These are phyloP conservation scores for Scomber japonicus DNA, from an alignment of 2,113 vertebrate genomes.

Conservation along the genomic window DNA sequence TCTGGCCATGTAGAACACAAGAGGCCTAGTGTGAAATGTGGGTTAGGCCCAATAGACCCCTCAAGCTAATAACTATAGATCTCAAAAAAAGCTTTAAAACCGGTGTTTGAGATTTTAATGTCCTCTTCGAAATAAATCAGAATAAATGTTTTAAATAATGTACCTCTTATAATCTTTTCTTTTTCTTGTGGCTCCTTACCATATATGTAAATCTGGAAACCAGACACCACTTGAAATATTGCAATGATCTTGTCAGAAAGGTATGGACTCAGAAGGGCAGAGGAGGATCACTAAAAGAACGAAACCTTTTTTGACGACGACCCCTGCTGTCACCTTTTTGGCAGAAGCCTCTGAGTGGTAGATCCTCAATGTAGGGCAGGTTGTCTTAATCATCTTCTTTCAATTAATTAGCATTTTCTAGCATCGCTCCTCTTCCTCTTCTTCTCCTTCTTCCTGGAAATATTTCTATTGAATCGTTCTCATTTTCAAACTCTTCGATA, in stretches of 20 bases:
- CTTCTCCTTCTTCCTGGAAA: conserved; percentile 28
- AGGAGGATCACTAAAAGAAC: conserved; percentile 53
- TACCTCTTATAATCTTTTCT: background rate
- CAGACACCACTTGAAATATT: conserved; percentile 25
- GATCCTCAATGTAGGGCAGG: conserved; percentile 39
- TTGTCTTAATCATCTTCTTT: conserved; percentile 46
- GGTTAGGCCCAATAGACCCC: conserved; percentile 49
- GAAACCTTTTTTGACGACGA: conserved; percentile 38
- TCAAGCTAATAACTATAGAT: background rate
- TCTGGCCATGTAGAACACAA: conserved; percentile 50
- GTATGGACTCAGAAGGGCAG: conserved; percentile 46
- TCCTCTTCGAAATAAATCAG: background rate
- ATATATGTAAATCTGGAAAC: conserved; percentile 29
- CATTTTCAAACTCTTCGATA: conserved; percentile 18
- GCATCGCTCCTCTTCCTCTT: background rate
- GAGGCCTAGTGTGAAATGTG: conserved; percentile 49
- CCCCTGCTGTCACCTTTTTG: conserved; percentile 50
- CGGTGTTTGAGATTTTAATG: background rate
- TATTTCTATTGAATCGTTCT: conserved; percentile 30
- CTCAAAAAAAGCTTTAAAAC: conserved; percentile 2
- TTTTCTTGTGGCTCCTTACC: background rate
- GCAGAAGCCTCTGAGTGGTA: conserved; percentile 6
- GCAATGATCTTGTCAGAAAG: conserved; percentile 34
- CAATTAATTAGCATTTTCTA: conserved; percentile 31
- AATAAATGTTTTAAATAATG: background rate